Percentiles rank a stretch among this genome's conserved stretches.
phyloP scores from a whole-genome alignment of 1,140 invertebrate species.

The Drosophila navojoa region DNA sequence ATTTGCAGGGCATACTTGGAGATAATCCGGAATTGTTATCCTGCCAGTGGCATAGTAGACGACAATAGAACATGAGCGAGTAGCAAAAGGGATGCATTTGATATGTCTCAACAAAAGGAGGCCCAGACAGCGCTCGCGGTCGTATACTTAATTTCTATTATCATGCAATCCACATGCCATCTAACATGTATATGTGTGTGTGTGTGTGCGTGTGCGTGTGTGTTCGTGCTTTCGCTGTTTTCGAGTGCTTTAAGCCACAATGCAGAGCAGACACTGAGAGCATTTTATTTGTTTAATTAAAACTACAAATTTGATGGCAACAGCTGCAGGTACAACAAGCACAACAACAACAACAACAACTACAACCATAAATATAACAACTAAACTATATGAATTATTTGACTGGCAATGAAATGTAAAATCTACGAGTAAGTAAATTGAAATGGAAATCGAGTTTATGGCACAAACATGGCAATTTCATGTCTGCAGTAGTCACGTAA shows the following conservation, averaged over 20 bases:
- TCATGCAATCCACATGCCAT: constrained; percentile 16
- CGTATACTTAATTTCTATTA: constrained; percentile 52
- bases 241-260: constrained; percentile 17
- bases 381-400: constrained; percentile 34
- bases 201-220: background rate
- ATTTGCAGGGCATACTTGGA: background rate
- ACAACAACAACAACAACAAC: constrained; percentile 3
- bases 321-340: constrained; percentile 32
- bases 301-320: constrained; percentile 40
- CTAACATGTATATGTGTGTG: constrained; percentile 1
- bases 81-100: constrained; percentile 6
- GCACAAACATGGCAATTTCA: constrained; percentile 27
- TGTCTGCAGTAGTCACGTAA: constrained; percentile 57
- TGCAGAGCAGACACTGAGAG: constrained; percentile 1
- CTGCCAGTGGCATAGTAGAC: constrained; percentile 15
- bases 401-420: constrained; percentile 52
- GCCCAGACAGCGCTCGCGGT: constrained; percentile 26
- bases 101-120: constrained; percentile 16
- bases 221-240: constrained; percentile 1
- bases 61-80: constrained; percentile 1
- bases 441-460: constrained; percentile 57
- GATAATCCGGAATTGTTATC: constrained; percentile 8
- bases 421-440: constrained; percentile 46
- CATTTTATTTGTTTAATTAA: constrained; percentile 59
- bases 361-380: background rate